Evolutionary conservation across 1,140 invertebrate genomes (phyloP), one percentile per base, ranked within the genome.

Genomic region (Drosophila ogumai): DNA sequence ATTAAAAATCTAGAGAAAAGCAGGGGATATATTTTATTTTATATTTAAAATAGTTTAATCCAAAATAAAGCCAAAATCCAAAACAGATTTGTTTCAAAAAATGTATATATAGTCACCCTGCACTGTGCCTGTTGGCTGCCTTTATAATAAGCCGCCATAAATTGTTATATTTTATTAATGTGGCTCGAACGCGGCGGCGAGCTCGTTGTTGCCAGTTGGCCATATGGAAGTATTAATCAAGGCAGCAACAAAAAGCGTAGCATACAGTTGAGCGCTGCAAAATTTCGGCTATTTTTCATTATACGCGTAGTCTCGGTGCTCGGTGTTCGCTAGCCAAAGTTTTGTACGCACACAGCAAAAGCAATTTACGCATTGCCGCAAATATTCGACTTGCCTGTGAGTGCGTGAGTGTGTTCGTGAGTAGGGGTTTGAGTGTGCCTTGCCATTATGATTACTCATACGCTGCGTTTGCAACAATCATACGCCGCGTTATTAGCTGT

Each of bases 161-260:
- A 88, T 88, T 88, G 68, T 79, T 81, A 90, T 90, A 88, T 88
- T 88, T 88, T 88, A 88, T 88, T 88, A 88, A 88, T 88, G 84
- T 73, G 84, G 60, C 71, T 84, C 50, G 84, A 88, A 81, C 77
- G 84, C 84, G 76, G 84, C 84, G 80, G 71, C 47, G 80, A 73
- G 71, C 72, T 65, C 15, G 25, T 80, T 63, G 65, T 57, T 66
- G 69, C 85, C 77, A 68, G 64, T 78, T 59, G 68, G 68, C 85
- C 85, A 84, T 90, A 90, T 90, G 85, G 81, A 74, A 71, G 77
- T 90, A 90, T 90, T 90, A 90, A 90, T 90, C 85, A 80, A 69
- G 67, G n/a, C 49, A n/a, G 38, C 19, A 50, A 61, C 47, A 79
- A 81, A 77, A 74, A 59, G 40, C 36, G 40, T 71, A 71, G 61